These are phyloP conservation scores for Stomatorhinus ivindoensis DNA, from an alignment of 2,113 vertebrate genomes.

Conservation along the genomic window DNA sequence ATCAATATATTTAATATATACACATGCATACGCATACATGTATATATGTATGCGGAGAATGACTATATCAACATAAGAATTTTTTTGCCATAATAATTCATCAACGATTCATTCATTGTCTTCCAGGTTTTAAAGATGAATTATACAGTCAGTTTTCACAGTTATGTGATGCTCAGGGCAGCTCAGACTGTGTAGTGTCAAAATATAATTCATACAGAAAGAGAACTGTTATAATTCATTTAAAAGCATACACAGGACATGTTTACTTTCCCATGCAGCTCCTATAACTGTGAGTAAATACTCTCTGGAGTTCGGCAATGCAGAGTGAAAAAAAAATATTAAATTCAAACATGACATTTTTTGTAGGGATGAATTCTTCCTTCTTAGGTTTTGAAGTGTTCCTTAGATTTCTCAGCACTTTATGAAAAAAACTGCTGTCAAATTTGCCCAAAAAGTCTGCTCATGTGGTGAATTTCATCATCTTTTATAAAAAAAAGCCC, in stretches of 20 bases:
- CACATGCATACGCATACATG: background rate
- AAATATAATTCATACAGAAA: background rate
- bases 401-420: background rate
- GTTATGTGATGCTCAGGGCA: background rate
- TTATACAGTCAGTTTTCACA: background rate
- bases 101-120: background rate
- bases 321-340: background rate
- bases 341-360: background rate
- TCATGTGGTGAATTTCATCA: background rate
- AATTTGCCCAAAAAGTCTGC: background rate
- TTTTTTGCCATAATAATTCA: background rate
- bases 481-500: background rate
- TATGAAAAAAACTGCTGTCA: background rate
- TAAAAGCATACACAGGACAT: background rate
- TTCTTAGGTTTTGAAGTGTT: background rate
- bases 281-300: background rate
- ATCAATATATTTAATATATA: background rate
- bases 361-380: background rate
- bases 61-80: background rate
- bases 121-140: background rate
- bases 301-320: background rate
- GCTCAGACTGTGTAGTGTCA: background rate
- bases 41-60: background rate
- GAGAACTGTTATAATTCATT: background rate
- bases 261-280: background rate